Evolutionary conservation across 2,797 vertebrate genomes (phyloP).

Genomic region (Aphelocoma californica): DNA sequence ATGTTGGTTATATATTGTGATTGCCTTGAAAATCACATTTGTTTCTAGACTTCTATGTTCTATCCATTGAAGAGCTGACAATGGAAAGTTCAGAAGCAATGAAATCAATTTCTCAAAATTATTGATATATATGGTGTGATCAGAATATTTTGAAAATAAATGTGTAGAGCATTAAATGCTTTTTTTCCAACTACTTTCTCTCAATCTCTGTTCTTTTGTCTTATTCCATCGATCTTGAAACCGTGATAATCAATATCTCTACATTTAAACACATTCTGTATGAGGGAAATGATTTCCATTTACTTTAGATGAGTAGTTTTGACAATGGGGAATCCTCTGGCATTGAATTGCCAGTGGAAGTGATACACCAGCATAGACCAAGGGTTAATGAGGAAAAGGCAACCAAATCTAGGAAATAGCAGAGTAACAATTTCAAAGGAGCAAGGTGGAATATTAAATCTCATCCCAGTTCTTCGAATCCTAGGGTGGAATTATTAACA

Average conservation of each 20-base stretch:
- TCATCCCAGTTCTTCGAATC: background rate
- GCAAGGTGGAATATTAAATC: background rate
- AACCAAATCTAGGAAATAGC: background rate
- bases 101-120: background rate
- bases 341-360: background rate
- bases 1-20: background rate
- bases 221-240: background rate
- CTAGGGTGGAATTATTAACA: background rate
- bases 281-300: background rate
- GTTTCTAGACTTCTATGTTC: background rate
- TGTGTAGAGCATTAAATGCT: background rate
- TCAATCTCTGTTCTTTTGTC: background rate
- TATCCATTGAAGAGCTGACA: background rate
- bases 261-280: background rate
- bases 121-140: background rate
- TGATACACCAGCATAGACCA: background rate
- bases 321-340: background rate
- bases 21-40: background rate
- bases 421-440: background rate
- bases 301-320: background rate
- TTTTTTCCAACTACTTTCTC: background rate
- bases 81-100: background rate
- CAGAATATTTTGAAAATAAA: conserved; percentile 14
- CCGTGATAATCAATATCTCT: conserved; percentile 1
- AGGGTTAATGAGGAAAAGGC: background rate